Evolutionary conservation across 2,113 vertebrate species (phyloP).

Genomic region (Psittacula cyanocephala): DNA sequence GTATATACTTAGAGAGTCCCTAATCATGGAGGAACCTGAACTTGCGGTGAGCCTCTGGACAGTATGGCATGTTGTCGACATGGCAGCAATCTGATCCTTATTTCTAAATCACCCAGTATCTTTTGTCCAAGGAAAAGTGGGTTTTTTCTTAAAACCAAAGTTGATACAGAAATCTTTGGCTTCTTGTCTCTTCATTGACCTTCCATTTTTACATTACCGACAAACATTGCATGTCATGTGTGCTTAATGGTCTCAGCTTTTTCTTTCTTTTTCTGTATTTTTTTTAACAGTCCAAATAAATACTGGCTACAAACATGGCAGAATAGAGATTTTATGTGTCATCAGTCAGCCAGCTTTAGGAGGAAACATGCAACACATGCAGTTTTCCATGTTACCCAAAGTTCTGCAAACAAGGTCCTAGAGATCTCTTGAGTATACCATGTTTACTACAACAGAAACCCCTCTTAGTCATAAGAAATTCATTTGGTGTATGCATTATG

Average conservation of each 20-base stretch:
- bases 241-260: background rate
- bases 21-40: background rate
- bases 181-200: background rate
- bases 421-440: background rate
- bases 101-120: background rate
- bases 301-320: background rate
- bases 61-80: background rate
- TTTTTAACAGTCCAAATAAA: background rate
- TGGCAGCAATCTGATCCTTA: background rate
- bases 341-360: background rate
- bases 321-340: background rate
- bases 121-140: background rate
- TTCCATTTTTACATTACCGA: background rate
- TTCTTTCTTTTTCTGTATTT: background rate
- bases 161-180: background rate
- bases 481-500: background rate
- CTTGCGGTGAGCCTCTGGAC: background rate
- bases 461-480: conserved; percentile 32
- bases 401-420: background rate
- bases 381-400: background rate
- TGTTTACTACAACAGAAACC: background rate
- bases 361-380: background rate
- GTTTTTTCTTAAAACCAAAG: background rate
- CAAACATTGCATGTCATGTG: background rate
- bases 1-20: background rate